phyloP scores from a whole-genome alignment of 2,888 invertebrate species.

The Tortricodes alternella region DNA sequence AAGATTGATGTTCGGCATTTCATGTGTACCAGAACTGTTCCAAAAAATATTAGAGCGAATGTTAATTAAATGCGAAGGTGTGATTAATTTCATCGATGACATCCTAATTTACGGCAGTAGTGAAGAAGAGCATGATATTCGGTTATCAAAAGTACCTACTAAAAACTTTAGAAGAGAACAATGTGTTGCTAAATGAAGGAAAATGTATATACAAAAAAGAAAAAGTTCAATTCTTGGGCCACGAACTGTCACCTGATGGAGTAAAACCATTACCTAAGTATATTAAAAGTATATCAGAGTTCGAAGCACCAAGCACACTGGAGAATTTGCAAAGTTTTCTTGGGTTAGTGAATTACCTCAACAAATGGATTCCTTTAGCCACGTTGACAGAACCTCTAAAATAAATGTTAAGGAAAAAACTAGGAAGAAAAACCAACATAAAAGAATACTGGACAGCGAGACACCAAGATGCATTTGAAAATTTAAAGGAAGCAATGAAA shows the following conservation, averaged over 20 bases:
- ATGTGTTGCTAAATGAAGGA: not conserved
- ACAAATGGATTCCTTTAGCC: conserved; percentile 13
- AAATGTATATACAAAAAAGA: conserved; percentile 2
- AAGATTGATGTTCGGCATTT: conserved; percentile 45
- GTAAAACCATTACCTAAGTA: conserved; percentile 2
- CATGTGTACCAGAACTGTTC: conserved; percentile 39
- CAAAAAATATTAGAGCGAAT: conserved; percentile 14
- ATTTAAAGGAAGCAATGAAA: not conserved
- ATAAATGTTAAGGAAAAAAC: not conserved
- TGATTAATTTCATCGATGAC: conserved; percentile 4
- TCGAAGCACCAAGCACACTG: not conserved
- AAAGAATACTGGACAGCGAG: not conserved
- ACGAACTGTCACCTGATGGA: not conserved
- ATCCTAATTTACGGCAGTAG: conserved; percentile 29
- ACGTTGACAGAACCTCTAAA: conserved; percentile 13
- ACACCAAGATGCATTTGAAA: not conserved
- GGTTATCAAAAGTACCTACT: conserved; percentile 1
- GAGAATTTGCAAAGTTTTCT: conserved; percentile 21
- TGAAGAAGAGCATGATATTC: conserved; percentile 8
- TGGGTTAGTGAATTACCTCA: conserved; percentile 12
- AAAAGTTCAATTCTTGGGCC: conserved; percentile 8
- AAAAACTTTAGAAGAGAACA: not conserved
- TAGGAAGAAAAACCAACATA: not conserved
- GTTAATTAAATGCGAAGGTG: conserved; percentile 33
- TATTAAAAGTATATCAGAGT: conserved; percentile 4